Evolutionary conservation across 1,140 invertebrate species (phyloP).

Genomic region (Atta colombica): DNA sequence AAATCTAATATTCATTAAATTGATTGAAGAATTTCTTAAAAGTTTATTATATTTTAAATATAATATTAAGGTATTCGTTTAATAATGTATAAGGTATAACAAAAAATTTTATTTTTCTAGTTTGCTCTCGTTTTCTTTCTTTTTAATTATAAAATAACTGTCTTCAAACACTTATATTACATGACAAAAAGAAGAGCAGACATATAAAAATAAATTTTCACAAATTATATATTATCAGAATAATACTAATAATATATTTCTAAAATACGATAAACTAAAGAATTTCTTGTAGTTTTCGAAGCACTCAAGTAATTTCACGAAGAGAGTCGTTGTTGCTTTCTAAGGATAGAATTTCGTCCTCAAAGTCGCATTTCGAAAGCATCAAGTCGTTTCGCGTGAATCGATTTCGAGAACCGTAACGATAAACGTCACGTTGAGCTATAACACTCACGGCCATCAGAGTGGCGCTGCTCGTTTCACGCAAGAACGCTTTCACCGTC

Average conservation of each 20-base stretch:
- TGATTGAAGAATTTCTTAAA: neutral
- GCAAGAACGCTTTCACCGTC: slow-evolving; percentile 28
- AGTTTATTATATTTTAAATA: neutral
- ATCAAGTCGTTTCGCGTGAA: neutral
- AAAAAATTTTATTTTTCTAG: neutral
- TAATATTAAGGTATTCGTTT: neutral
- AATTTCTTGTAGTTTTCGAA: neutral
- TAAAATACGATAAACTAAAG: neutral
- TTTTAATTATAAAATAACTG: neutral
- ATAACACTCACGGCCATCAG: slow-evolving; percentile 16
- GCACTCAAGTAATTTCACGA: neutral
- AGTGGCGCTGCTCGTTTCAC: slow-evolving; percentile 41
- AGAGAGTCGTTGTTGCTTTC: neutral
- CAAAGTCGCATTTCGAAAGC: neutral
- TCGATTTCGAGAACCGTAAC: slow-evolving; percentile 6
- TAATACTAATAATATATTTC: neutral
- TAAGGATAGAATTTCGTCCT: neutral
- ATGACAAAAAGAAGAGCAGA: neutral
- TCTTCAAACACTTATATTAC: neutral
- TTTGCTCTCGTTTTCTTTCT: neutral
- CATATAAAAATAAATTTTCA: neutral
- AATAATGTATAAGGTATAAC: neutral
- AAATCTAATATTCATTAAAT: neutral
- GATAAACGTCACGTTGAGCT: slow-evolving; percentile 32
- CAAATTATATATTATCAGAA: neutral